These are phyloP conservation scores for Holacanthus passer DNA, from an alignment of 2,113 vertebrate genomes.

Conservation along the genomic window DNA sequence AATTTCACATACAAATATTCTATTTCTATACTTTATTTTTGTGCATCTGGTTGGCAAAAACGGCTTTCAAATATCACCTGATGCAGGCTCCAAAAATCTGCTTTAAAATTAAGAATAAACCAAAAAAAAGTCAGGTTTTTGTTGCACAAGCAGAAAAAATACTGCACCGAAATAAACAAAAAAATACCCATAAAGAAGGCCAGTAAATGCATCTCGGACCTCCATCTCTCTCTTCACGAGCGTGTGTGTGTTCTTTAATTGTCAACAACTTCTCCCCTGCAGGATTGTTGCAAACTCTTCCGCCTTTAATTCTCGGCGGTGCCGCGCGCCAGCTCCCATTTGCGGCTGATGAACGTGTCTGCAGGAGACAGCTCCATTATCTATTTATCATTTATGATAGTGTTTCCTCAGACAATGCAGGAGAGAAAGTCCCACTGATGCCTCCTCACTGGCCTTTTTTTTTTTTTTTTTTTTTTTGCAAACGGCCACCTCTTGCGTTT, in stretches of 20 bases:
- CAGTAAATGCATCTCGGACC: constrained; percentile 37
- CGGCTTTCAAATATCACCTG: neutral
- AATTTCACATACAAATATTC: neutral
- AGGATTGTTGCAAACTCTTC: constrained; percentile 81
- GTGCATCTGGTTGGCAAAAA: neutral
- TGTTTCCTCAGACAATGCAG: constrained; percentile 74
- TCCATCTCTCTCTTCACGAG: neutral
- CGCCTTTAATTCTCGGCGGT: constrained; percentile 78
- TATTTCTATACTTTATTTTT: neutral
- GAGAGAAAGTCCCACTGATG: constrained; percentile 45
- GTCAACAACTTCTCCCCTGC: constrained; percentile 84
- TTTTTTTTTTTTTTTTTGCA: too few species aligned
- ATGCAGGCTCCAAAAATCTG: neutral
- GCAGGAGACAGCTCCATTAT: constrained; percentile 81
- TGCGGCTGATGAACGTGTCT: constrained; percentile 78
- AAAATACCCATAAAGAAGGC: constrained; percentile 15
- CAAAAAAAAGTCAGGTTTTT: neutral
- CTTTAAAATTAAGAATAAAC: constrained; percentile 3
- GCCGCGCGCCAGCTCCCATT: constrained; percentile 80
- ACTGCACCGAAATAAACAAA: neutral
- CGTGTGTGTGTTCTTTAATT: constrained; percentile 78
- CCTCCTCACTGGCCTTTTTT: constrained; percentile 55
- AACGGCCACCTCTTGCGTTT: constrained; percentile 8
- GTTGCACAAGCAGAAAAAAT: neutral
- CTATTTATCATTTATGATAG: constrained; percentile 85